Base-by-base conservation (phyloP, 30 jellyfish, hydroid and myxozoan species). In the Aurelia sp. region DNA sequence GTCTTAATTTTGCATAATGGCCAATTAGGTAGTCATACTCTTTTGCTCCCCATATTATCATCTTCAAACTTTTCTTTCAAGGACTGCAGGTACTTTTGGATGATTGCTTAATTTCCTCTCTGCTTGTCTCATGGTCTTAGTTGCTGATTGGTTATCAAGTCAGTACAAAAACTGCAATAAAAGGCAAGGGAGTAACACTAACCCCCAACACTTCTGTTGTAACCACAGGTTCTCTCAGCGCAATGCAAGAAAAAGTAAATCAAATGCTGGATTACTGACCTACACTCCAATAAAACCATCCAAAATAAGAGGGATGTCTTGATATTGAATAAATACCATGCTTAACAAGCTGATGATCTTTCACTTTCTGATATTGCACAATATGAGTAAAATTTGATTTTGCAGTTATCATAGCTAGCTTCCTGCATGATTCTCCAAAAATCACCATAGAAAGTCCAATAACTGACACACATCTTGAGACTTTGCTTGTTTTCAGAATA, bases 291-390 rank as follows among this genome's bases (percentile, higher is more conserved):
- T 52, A 85, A 62, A 95, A 90, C 99, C 99, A 95, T 7, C 99
- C 99, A 71, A 90, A 96, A 77, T 95, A 95, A 0, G 97, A 74
- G 24, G 99, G 99, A 85, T 95, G 99, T 18, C 99, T 72, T 40
- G 95, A 77, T 60, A 79, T 69, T 27, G 83, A 69, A 80, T 95
- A 95, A 5, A 91, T 72, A 20, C 99, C 99, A 58, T 66, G 76
- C 33, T 90, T 95, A 31, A 95, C 98, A 10, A 95, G 94, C 21
- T 63, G 82, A 65, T 90, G 98, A 20, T 86, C 95, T 19, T 72
- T 38, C 24, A 67, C 85, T 53, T 91, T 90, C 64, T 66, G 65
- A 51, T 52, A 62, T 70, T 90, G 99, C 17, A 95, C 98, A 35
- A 95, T 73, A 40, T 95, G 99, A 5, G 97, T 55, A 63, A 95